Evolutionary conservation across 2,797 vertebrate species (phyloP).

Genomic region (Esox masquinongy): DNA sequence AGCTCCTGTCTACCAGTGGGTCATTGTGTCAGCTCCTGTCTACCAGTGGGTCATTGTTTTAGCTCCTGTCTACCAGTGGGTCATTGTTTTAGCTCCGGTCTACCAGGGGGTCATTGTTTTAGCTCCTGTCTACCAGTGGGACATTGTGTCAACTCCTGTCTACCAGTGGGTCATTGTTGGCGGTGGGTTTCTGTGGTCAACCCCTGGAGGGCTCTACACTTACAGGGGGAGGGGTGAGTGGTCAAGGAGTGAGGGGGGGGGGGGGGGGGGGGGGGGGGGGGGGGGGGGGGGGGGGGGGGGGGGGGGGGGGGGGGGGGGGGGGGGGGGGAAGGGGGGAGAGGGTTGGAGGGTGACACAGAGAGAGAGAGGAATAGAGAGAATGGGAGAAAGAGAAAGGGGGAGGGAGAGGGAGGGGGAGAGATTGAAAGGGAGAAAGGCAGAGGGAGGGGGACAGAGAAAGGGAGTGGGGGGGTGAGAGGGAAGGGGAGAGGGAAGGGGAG

Average conservation of each 20-base stretch:
- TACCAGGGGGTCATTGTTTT: slow-evolving; percentile 28
- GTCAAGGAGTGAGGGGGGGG: neutral
- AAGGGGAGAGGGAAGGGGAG: slow-evolving; percentile 44
- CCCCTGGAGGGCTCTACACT: slow-evolving; percentile 46
- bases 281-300: neutral
- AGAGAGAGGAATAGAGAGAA: slow-evolving; percentile 10
- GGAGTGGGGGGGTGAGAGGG: neutral
- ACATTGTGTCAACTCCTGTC: slow-evolving; percentile 32
- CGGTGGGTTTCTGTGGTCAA: slow-evolving; percentile 48
- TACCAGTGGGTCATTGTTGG: slow-evolving; percentile 26
- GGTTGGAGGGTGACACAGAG: neutral
- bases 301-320: slow-evolving; percentile 2
- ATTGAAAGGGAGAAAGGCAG: slow-evolving; percentile 9
- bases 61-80: no score
- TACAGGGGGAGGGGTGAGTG: slow-evolving; percentile 10
- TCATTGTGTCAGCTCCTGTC: slow-evolving; percentile 31
- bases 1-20: no score
- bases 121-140: slow-evolving; percentile 26
- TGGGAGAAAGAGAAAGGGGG: slow-evolving; percentile 52
- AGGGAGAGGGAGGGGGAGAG: slow-evolving; percentile 52
- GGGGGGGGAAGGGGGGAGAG: neutral
- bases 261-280: no score
- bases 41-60: slow-evolving; percentile 28
- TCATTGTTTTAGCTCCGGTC: slow-evolving; percentile 32
- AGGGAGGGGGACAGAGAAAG: neutral